Evolutionary conservation across 2,888 invertebrate species (phyloP).

Genomic region (Eulithis testata): DNA sequence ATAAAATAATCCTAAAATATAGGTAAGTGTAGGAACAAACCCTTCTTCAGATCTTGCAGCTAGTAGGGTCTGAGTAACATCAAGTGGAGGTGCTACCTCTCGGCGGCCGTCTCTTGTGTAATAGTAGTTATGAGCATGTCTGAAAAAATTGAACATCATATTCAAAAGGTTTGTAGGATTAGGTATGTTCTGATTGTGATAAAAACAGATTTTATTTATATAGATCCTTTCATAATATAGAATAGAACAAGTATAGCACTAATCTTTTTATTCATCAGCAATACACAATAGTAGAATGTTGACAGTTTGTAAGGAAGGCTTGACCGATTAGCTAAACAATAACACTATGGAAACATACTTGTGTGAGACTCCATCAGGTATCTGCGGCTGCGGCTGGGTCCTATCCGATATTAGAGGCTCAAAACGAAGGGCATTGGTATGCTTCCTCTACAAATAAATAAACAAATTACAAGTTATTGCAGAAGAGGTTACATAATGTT

Average conservation of each 20-base stretch:
- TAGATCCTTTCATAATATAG: no score
- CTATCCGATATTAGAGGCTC: conserved; percentile 88
- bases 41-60: conserved; percentile 74
- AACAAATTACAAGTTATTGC: conserved; percentile 24
- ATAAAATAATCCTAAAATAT: no score
- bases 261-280: no score
- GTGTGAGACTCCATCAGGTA: conserved; percentile 93
- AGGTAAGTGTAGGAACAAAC: conserved; percentile 45
- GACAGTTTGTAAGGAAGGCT: not conserved
- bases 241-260: no score
- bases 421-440: conserved; percentile 87
- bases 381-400: conserved; percentile 91
- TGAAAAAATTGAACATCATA: conserved; percentile 45
- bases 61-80: conserved; percentile 73
- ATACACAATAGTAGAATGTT: no score
- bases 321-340: conserved; percentile 3
- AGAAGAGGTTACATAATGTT: conserved; percentile 58
- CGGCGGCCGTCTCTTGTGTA: conserved; percentile 92
- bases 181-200: no score
- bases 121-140: conserved; percentile 93
- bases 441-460: conserved; percentile 79
- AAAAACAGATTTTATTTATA: no score
- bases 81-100: conserved; percentile 88
- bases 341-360: conserved; percentile 59
- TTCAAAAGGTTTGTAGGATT: no score